These are phyloP conservation scores for Perca flavescens DNA, from an alignment of 2,113 vertebrate genomes.

Conservation along the genomic window DNA sequence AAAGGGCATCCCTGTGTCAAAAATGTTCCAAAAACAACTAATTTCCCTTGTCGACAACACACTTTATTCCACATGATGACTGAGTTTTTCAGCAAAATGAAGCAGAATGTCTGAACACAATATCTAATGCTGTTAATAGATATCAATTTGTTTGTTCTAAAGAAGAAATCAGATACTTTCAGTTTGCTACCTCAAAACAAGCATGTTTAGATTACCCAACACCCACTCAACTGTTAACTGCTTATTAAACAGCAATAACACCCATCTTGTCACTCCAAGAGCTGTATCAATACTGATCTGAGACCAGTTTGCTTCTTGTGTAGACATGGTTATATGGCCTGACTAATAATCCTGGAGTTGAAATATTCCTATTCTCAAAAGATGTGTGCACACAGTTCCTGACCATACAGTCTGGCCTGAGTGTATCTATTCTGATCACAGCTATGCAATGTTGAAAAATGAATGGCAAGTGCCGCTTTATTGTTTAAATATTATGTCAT, in stretches of 20 bases:
- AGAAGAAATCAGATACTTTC: background rate
- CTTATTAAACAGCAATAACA: slow-evolving; percentile 57
- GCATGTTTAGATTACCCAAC: slow-evolving; percentile 16
- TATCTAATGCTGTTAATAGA: slow-evolving; percentile 7
- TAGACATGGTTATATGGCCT: slow-evolving; percentile 5
- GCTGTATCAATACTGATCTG: slow-evolving; percentile 31
- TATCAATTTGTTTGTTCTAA: slow-evolving; percentile 10
- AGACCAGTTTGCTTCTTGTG: slow-evolving; percentile 29
- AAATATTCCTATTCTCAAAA: slow-evolving; percentile 21
- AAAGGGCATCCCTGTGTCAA: slow-evolving; percentile 56
- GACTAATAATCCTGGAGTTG: slow-evolving; percentile 10
- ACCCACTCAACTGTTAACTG: slow-evolving; percentile 19
- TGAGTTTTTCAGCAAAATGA: slow-evolving; percentile 29
- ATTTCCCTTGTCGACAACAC: slow-evolving; percentile 2
- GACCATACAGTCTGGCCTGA: slow-evolving; percentile 51
- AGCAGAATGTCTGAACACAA: slow-evolving; percentile 31
- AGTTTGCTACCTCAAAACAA: slow-evolving; percentile 69
- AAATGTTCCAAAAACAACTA: slow-evolving; percentile 21
- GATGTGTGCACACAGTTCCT: slow-evolving; percentile 29
- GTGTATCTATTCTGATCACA: slow-evolving; percentile 57
- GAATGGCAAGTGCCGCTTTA: slow-evolving; percentile 75
- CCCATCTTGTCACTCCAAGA: slow-evolving; percentile 22
- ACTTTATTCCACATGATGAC: slow-evolving; percentile 15
- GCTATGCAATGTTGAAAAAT: slow-evolving; percentile 80
- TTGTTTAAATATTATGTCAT: slow-evolving; percentile 50